Evolutionary conservation across 2,113 vertebrate genomes (phyloP), one percentile per base, ranked within the genome.

Genomic region (Eudyptes chrysolophus): DNA sequence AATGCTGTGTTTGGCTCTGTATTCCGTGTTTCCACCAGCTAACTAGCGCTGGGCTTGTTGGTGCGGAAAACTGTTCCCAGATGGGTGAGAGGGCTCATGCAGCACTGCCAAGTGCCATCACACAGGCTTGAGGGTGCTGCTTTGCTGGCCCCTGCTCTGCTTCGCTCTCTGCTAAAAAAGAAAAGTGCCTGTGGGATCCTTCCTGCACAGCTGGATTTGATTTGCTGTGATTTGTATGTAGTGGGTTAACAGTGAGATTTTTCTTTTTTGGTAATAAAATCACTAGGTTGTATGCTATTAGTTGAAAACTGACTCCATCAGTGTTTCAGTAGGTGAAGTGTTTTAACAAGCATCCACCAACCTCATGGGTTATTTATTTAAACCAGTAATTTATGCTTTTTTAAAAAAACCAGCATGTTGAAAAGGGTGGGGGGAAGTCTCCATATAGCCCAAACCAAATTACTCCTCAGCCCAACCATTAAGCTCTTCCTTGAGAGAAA

Each of bases 251-350:
- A 87, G 29, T 7, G 27, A 89, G 46, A 62, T 82, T 88, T 88
- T 92, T 48, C 15, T 68, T 80, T 84, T 65, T 90, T 46, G 30
- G 83, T 94, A 94, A 79, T 87, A 93, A 96, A 94, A 81, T 70
- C 61, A 84, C 52, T 36, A 60, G 48, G 19, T 84, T 90, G 38
- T 65, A 48, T 30, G 61, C 40, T 84, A 32, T 96, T 95, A 87
- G 24, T 65, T 89, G 94, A 96, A 96, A 97, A 91, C 66, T 40
- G 81, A 97, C 46, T 92, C 92, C 75, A 52, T 49, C 40, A 78
- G 25, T 81, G n/a, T 96, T 97, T 96, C 42, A 60, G 36, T 93
- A 81, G 55, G 77, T 58, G 65, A 85, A 93, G 29, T 75, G 46
- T 77, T 96, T 96, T 84, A 96, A 91, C 58, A 94, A 96, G 64